Base-by-base conservation (phyloP, 1,140 invertebrate species). In the Psix sp. region DNA sequence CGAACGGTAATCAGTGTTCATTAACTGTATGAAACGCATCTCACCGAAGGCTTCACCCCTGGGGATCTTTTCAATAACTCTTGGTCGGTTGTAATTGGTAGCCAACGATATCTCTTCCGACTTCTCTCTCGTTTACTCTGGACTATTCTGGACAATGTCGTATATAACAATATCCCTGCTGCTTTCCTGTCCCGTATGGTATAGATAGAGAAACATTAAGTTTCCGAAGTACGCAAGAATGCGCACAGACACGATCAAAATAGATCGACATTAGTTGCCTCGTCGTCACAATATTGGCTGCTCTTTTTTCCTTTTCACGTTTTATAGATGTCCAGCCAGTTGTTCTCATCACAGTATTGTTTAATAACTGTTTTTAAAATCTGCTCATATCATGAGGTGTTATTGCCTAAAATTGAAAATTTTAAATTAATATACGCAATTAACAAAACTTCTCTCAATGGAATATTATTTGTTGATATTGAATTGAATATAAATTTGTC, bases 131-230 rank as follows among this genome's bases (percentile, higher is more conserved):
- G 36, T 71, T 73, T 73, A 54, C 59, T 67, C 39, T 48, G 39
- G 45, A 59, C 76, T 60, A 74, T 74, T 65, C 76, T 71, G 67
- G 73, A 77, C 80, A 84, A 82, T 82, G 76, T 83, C 85, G 79
- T 87, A 87, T 86, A 86, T 86, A 87, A 85, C 85, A 87, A 87
- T 87, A 87, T 85, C 80, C 79, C 76, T 29, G 70, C 59, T 70
- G 62, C 67, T 77, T 65, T 75, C 76, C 71, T 77, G 77, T 79
- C 79, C 82, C 79, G 75, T 80, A 79, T 77, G 54, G 76, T 82
- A 82, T 83, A 84, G 85, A 86, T 86, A 86, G 80, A 86, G 80
- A 82, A 85, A 84, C 81, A 86, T 85, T 85, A 85, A 87, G 82
- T 85, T 80, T 81, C 77, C 78, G 70, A 56, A 78, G 67, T 80